A percentile compares a stretch with the other conserved stretches of the same genome.
phyloP scores from a whole-genome alignment of 2,797 vertebrate species.

The Microcaecilia unicolor region DNA sequence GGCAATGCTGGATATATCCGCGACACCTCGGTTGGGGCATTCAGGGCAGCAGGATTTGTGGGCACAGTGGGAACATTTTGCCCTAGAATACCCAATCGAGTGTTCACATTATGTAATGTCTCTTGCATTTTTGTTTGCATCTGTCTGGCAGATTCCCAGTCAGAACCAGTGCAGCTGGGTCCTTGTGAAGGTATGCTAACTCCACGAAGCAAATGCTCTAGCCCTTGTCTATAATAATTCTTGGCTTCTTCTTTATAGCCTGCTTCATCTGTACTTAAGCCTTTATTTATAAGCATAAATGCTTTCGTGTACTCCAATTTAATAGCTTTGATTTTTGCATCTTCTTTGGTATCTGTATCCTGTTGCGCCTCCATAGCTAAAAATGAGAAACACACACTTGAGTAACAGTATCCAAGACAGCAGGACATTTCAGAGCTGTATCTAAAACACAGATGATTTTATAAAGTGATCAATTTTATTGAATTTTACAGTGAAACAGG shows the following conservation, averaged over 20 bases:
- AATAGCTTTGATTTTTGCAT: constrained; percentile 73
- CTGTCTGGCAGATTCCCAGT: constrained; percentile 78
- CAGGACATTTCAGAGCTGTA: too few relatives aligned
- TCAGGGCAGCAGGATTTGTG: background rate
- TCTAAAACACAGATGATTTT: too few relatives aligned
- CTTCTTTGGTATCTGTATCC: constrained; percentile 63
- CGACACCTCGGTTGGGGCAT: constrained; percentile 20
- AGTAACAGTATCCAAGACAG: too few relatives aligned
- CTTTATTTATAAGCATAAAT: constrained; percentile 81
- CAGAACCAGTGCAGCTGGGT: constrained; percentile 54
- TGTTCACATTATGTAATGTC: constrained; percentile 77
- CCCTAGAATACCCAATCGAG: constrained; percentile 69
- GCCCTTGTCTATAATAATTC: constrained; percentile 72
- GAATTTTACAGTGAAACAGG: too few relatives aligned
- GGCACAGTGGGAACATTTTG: constrained; percentile 33
- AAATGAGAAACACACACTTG: constrained; percentile 25
- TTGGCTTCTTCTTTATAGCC: constrained; percentile 71
- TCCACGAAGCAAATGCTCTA: constrained; percentile 73
- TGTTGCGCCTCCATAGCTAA: constrained; percentile 58
- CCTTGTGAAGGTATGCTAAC: constrained; percentile 63
- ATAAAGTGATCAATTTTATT: too few relatives aligned
- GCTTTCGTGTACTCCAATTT: constrained; percentile 81
- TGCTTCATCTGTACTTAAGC: constrained; percentile 73
- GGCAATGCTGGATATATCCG: constrained; percentile 67
- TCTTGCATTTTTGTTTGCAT: constrained; percentile 94